phyloP scores from a whole-genome alignment of 2,113 vertebrate genomes.

The Boleophthalmus pectinirostris region DNA sequence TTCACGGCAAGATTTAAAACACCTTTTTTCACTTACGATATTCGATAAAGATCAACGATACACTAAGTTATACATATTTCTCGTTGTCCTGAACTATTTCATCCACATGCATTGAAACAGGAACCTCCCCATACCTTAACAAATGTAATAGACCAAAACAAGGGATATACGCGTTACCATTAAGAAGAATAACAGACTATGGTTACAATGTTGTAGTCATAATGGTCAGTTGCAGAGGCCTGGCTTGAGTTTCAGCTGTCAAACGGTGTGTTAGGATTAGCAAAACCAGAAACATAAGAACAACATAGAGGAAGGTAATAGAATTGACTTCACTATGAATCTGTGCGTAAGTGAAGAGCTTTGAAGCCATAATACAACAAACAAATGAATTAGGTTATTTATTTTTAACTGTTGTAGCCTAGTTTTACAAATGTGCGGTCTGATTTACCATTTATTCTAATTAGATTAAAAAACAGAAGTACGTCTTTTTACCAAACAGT shows the following conservation, averaged over 20 bases:
- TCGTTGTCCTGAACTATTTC: constrained; percentile 11
- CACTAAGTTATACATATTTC: constrained; percentile 13
- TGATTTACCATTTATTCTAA: constrained; percentile 1
- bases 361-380: constrained; percentile 1
- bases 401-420: neutral
- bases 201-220: neutral
- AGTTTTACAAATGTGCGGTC: constrained; percentile 1
- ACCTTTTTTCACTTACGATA: constrained; percentile 59
- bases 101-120: neutral
- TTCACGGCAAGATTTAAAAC: constrained; percentile 49
- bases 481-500: neutral
- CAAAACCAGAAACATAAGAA: constrained; percentile 9
- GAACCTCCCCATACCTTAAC: constrained; percentile 10
- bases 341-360: neutral
- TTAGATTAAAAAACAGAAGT: neutral
- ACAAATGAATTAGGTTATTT: neutral
- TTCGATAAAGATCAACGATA: constrained; percentile 37
- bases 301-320: neutral
- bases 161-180: constrained; percentile 1
- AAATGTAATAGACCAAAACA: constrained; percentile 10
- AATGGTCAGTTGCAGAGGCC: neutral
- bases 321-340: constrained; percentile 1
- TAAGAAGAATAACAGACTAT: constrained; percentile 1
- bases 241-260: constrained; percentile 3
- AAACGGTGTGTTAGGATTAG: constrained; percentile 7